Conservation (phyloP, 2,797 vertebrate species). For the Pipistrellus pygmaeus region DNA sequence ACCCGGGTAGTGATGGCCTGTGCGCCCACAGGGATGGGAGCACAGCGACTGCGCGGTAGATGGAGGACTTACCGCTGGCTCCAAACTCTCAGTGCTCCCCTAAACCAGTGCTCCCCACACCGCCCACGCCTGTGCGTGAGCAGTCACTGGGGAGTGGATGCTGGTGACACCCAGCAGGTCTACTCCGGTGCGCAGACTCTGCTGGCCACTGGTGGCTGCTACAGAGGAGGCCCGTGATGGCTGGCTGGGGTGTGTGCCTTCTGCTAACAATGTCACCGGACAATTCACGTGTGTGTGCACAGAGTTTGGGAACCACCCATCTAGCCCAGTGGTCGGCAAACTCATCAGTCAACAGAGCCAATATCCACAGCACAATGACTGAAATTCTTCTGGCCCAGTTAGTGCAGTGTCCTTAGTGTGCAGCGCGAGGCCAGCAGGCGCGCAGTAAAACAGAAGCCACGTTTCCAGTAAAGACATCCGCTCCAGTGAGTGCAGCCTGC, state of each 20-base stretch:
- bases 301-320: not conserved
- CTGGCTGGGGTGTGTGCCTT: not conserved
- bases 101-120: not conserved
- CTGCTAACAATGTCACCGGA: not conserved
- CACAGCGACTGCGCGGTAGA: not conserved
- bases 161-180: not conserved
- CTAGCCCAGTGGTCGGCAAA: too few species aligned
- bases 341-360: too few species aligned
- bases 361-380: too few species aligned
- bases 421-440: not conserved
- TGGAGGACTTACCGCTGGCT: not conserved
- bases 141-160: not conserved
- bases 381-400: not conserved
- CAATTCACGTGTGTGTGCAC: not conserved
- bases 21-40: not conserved
- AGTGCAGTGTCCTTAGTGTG: not conserved
- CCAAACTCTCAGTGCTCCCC: too few species aligned
- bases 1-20: too few species aligned
- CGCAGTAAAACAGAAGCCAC: not conserved
- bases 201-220: not conserved
- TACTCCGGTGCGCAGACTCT: not conserved
- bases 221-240: not conserved
- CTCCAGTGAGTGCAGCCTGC: not conserved
- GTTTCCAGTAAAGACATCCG: not conserved
- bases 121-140: not conserved